Base-by-base conservation (phyloP, 2,797 vertebrate genomes). In the Cichlasoma orientale region DNA sequence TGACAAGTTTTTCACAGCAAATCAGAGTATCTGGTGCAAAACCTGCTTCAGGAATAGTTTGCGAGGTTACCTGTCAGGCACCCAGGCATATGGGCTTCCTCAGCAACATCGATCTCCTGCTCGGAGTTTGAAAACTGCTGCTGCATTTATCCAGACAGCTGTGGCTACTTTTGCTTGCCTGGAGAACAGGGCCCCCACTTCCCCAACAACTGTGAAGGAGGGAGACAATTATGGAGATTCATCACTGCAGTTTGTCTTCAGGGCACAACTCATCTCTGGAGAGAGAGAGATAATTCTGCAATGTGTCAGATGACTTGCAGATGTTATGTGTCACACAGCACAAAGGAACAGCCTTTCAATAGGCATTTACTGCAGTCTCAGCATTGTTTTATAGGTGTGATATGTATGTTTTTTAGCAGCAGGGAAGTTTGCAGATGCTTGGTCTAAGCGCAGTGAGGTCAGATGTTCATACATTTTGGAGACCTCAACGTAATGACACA, bases 191-290 rank as follows among this genome's bases (percentile, higher is more conserved):
- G 52, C 16, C 75, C 57, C 71, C 54, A 73, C 89, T 73, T 85
- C 69, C 63, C 59, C 44, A 71, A 78, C 61, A 78, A 79, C 74
- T 83, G 82, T 36, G 85, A 79, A 77, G 57, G 75, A 83, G 76
- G 78, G 77, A 86, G 90, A 86, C 85, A 78, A 89, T 93, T 91
- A 92, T 86, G 73, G 85, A 92, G 90, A 93, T 93, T 90, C 91
- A 93, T 93, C 90, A 90, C 86, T 77, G 87, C 87, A 89, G 86
- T 92, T 91, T 92, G 89, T 90, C 91, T 89, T 91, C 80, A 18
- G 80, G 89, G 89, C 86, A 88, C 83, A 90, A 85, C 86, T 91
- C 82, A 82, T 92, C 92, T 86, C 84, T 72, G 72, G 75, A 80
- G 86, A 82, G 80, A 74, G 77, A 75, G 74, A 79, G 31, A 89